Evolutionary conservation across 2,888 invertebrate species (phyloP).

Genomic region (Osmoderma eremita): DNA sequence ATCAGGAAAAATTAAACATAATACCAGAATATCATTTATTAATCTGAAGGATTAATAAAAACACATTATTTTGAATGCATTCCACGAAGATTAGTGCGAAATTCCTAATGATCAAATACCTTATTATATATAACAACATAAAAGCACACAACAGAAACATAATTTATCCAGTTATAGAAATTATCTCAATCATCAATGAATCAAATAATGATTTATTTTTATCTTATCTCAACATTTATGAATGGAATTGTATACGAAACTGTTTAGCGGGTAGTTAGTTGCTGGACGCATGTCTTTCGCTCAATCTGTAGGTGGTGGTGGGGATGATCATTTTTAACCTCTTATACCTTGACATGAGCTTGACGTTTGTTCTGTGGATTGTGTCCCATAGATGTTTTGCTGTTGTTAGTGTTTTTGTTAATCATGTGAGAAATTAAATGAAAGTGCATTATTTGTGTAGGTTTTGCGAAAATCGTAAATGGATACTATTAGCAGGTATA

Average conservation of each 20-base stretch:
- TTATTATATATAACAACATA: too few relatives aligned
- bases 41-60: too few relatives aligned
- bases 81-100: too few relatives aligned
- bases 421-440: constrained; percentile 31
- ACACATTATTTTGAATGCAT: too few relatives aligned
- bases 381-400: background rate
- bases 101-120: too few relatives aligned
- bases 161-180: too few relatives aligned
- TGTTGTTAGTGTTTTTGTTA: background rate
- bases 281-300: background rate
- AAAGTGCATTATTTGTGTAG: background rate
- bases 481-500: constrained; percentile 23
- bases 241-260: background rate
- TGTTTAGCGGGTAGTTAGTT: background rate
- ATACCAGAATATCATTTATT: too few relatives aligned
- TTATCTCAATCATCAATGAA: too few relatives aligned
- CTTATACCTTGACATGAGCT: background rate
- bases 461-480: constrained; percentile 10
- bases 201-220: too few relatives aligned
- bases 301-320: background rate
- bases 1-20: too few relatives aligned
- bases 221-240: too few relatives aligned
- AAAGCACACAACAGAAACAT: too few relatives aligned
- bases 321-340: constrained; percentile 16
- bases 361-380: constrained; percentile 9